phyloP scores from a whole-genome alignment of 2,113 vertebrate genomes.

The Oenanthe melanoleuca region DNA sequence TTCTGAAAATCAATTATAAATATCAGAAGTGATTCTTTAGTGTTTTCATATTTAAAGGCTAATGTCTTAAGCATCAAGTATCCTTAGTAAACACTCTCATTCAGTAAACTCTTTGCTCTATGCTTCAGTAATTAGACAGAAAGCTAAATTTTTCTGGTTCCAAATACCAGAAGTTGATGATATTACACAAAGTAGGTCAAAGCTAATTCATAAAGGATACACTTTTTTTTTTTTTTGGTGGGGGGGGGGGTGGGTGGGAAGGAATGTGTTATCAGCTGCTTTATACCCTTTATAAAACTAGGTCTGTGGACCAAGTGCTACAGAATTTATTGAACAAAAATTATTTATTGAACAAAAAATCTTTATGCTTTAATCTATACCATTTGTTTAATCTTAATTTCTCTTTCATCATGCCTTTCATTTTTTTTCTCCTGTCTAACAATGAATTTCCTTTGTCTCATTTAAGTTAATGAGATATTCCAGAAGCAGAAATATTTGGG shows the following conservation, averaged over 20 bases:
- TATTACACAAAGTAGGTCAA: neutral
- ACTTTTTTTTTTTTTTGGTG: neutral
- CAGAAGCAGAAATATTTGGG: neutral
- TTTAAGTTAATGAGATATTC: neutral
- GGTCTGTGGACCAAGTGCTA: neutral
- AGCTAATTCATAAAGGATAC: neutral
- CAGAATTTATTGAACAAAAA: neutral
- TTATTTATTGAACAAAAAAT: neutral
- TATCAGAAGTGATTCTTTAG: neutral
- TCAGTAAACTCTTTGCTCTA: neutral
- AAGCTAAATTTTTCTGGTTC: neutral
- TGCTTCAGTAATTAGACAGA: neutral
- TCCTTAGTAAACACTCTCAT: neutral
- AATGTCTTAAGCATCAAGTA: neutral
- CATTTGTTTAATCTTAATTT: neutral
- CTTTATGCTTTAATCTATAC: neutral
- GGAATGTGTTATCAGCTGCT: neutral
- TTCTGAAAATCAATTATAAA: neutral
- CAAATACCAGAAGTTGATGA: neutral
- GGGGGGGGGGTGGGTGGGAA: neutral
- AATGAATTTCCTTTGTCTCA: neutral
- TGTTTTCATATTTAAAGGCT: neutral
- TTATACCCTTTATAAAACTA: neutral
- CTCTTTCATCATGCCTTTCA: neutral
- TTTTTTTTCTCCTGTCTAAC: neutral